phyloP scores from a whole-genome alignment of 2,888 invertebrate genomes.

The Malachius bipustulatus region DNA sequence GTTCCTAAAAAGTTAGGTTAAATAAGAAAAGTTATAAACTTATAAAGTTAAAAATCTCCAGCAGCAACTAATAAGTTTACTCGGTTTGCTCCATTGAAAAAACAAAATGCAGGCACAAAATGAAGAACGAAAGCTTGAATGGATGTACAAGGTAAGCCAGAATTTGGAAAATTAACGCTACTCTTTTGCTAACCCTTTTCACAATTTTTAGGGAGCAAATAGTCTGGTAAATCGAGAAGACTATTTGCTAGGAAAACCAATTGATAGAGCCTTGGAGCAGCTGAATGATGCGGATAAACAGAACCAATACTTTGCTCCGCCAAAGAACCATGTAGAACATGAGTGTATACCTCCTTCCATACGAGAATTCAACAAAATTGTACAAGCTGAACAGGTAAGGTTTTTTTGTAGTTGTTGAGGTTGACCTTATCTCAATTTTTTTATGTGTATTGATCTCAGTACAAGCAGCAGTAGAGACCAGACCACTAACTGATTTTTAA shows the following conservation, averaged over 20 bases:
- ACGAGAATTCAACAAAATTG: conserved; percentile 37
- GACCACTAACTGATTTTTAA: no score
- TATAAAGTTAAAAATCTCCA: no score
- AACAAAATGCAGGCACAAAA: conserved; percentile 27
- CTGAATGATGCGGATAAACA: conserved; percentile 46
- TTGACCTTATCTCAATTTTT: conserved; percentile 25
- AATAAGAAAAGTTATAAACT: no score
- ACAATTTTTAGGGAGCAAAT: conserved; percentile 41
- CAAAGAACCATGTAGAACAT: conserved; percentile 57
- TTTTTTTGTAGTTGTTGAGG: not conserved
- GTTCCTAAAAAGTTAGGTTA: no score
- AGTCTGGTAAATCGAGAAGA: conserved; percentile 68
- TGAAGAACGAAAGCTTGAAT: conserved; percentile 57
- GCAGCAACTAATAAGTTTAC: no score
- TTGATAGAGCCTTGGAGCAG: conserved; percentile 69
- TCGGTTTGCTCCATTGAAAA: no score
- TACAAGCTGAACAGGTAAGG: conserved; percentile 29
- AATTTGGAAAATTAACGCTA: conserved; percentile 1
- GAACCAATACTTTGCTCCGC: conserved; percentile 33
- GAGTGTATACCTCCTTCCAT: conserved; percentile 69
- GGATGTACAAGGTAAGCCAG: conserved; percentile 70
- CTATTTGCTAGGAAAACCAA: conserved; percentile 70
- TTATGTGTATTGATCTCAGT: conserved; percentile 38
- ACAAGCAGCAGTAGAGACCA: no score
- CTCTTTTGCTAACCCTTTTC: conserved; percentile 8